These are phyloP conservation scores for Silurus meridionalis DNA, from an alignment of 2,113 vertebrate species.

Conservation along the genomic window DNA sequence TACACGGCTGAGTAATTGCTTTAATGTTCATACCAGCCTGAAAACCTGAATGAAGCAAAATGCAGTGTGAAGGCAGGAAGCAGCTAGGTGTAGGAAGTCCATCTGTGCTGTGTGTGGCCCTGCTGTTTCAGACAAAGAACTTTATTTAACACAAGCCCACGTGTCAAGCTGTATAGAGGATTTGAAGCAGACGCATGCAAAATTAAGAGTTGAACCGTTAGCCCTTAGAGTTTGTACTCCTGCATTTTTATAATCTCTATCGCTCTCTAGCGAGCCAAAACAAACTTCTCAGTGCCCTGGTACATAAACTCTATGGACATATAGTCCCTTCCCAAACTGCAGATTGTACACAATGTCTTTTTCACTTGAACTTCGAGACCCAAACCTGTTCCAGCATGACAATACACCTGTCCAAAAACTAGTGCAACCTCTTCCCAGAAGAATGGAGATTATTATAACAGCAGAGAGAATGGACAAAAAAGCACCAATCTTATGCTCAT, in stretches of 20 bases:
- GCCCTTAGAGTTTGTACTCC: neutral
- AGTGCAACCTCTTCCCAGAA: too few species aligned
- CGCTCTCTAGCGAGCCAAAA: neutral
- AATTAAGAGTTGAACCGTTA: neutral
- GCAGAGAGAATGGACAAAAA: too few species aligned
- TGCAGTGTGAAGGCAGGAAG: neutral
- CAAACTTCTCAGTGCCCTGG: neutral
- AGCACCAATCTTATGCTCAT: too few species aligned
- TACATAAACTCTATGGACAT: neutral
- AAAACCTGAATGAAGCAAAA: slow-evolving; percentile 20
- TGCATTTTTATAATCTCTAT: neutral
- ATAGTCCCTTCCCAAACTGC: too few species aligned
- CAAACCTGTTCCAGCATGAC: too few species aligned
- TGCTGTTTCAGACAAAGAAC: slow-evolving; percentile 29
- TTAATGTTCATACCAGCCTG: neutral
- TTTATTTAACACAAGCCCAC: slow-evolving; percentile 31
- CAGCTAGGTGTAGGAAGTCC: slow-evolving; percentile 6
- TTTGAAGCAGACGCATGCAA: neutral
- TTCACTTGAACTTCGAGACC: too few species aligned
- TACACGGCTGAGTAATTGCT: neutral
- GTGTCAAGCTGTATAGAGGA: neutral
- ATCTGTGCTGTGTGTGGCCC: slow-evolving; percentile 17
- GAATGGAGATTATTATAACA: too few species aligned
- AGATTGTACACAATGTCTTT: too few species aligned
- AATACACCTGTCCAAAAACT: too few species aligned